Evolutionary conservation across 2,113 vertebrate genomes (phyloP), one percentile per base, ranked within the genome.

Genomic region (Hiodon tergisus): DNA sequence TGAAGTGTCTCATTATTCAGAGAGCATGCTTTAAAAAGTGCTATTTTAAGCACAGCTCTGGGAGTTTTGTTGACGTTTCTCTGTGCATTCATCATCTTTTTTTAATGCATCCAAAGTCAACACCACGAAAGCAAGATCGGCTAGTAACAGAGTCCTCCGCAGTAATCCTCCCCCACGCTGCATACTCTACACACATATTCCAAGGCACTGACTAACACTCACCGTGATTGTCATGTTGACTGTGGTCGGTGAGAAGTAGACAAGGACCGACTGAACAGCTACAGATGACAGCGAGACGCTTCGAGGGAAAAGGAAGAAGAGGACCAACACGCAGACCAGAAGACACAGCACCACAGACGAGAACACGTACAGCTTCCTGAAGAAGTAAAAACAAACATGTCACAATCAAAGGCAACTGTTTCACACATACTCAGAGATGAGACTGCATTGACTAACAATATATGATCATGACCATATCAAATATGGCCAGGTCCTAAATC

Each of bases 251-350:
- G 76, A 70, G 78, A 90, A 96, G 84, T 82, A 92, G 71, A 99
- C 94, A 54, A 89, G 88, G 0, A 94, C 94, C 0, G 95, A 98
- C 81, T 94, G 93, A 74, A 98, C 89, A 0, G 93, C 94, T 74
- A 95, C 83, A 0, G 95, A 93, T 50, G 93, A 88, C 65, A 99
- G 83, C 0, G 90, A 93, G 2, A 99, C 88, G 0, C 94, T 95
- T 81, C 96, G 97, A 16, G 97, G 97, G 82, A 99, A 99, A 76
- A 99, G 86, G 88, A 99, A 99, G 85, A 96, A 99, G 10, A 99
- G 93, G 79, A 94, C 93, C 80, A 98, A 84, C 5, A 91, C 91
- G 81, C 92, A 96, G 47, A 94, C 79, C 0, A 96, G 78, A 55
- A 99, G 84, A 75, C 96, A 97, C 55, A 94, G 74, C 1, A 60